Conservation (phyloP, 2,888 invertebrate species). For the Octonoba sinensis region DNA sequence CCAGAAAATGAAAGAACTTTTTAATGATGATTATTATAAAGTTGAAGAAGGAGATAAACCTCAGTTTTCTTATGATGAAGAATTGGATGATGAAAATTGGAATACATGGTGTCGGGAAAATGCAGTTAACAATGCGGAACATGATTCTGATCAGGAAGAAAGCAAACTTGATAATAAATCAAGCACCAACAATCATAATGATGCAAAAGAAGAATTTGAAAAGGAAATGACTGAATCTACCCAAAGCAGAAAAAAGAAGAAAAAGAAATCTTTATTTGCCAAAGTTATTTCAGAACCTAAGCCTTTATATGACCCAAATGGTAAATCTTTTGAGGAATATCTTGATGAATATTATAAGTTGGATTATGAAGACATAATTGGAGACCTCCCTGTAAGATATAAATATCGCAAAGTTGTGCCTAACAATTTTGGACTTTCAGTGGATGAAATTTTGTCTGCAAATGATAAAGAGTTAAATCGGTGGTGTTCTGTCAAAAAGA, state of each 20-base stretch:
- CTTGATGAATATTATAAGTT: slow-evolving; percentile 95
- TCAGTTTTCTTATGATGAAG: slow-evolving; percentile 84
- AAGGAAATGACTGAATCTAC: slow-evolving; percentile 75
- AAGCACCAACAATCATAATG: slow-evolving; percentile 75
- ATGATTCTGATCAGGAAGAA: slow-evolving; percentile 85
- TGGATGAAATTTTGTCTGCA: slow-evolving; percentile 93
- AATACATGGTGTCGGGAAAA: slow-evolving; percentile 76
- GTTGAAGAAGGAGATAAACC: slow-evolving; percentile 83
- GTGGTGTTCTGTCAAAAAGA: slow-evolving; percentile 93
- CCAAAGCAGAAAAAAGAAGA: slow-evolving; percentile 13
- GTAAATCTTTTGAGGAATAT: slow-evolving; percentile 77
- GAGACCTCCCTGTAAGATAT: slow-evolving; percentile 87
- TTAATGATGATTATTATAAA: slow-evolving; percentile 88
- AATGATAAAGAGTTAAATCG: slow-evolving; percentile 93
- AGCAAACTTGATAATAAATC: background rate
- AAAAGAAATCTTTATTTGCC: slow-evolving; percentile 80
- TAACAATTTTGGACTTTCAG: slow-evolving; percentile 89
- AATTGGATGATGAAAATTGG: slow-evolving; percentile 78
- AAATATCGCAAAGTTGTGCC: slow-evolving; percentile 88
- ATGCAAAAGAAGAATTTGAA: slow-evolving; percentile 75
- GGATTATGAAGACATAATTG: slow-evolving; percentile 96
- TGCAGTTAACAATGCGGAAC: slow-evolving; percentile 70
- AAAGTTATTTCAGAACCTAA: slow-evolving; percentile 82
- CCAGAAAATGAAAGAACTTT: slow-evolving; percentile 83
- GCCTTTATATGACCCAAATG: slow-evolving; percentile 84